Conservation (phyloP, 2,113 vertebrate genomes). For the Bujurquina vittata region DNA sequence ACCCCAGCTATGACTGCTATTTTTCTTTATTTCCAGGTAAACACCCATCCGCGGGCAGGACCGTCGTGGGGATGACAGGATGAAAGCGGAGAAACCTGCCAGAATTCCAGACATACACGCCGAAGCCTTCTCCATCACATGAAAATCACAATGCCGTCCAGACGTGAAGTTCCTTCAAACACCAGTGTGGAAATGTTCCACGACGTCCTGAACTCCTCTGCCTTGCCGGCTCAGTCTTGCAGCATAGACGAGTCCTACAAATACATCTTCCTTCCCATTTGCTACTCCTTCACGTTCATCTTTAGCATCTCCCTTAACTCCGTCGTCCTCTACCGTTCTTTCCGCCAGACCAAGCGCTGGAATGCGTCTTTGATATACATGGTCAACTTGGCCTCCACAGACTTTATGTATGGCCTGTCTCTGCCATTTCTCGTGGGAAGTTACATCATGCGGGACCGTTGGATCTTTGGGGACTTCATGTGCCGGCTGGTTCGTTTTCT, state of each 20-base stretch:
- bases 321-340: conserved; percentile 82
- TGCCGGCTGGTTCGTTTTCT: conserved; percentile 86
- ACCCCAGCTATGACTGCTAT: background rate
- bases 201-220: conserved; percentile 31
- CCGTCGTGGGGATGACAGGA: conserved; percentile 19
- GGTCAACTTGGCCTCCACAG: conserved; percentile 86
- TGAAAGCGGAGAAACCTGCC: conserved; percentile 27
- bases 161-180: conserved; percentile 19
- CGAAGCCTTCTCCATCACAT: conserved; percentile 25
- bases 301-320: conserved; percentile 85
- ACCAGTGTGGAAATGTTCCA: conserved; percentile 7
- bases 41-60: background rate
- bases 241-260: conserved; percentile 87
- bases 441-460: conserved; percentile 82
- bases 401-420: conserved; percentile 85
- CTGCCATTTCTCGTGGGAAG: conserved; percentile 87
- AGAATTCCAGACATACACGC: background rate
- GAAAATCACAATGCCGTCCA: conserved; percentile 55
- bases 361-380: conserved; percentile 87
- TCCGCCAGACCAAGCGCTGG: conserved; percentile 81
- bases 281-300: conserved; percentile 85
- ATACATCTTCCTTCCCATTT: conserved; percentile 85
- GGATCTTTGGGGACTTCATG: conserved; percentile 87
- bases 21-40: conserved; percentile 50
- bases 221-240: conserved; percentile 74